Evolutionary conservation across 2,113 vertebrate genomes (phyloP).

Genomic region (Tupaia chinensis): DNA sequence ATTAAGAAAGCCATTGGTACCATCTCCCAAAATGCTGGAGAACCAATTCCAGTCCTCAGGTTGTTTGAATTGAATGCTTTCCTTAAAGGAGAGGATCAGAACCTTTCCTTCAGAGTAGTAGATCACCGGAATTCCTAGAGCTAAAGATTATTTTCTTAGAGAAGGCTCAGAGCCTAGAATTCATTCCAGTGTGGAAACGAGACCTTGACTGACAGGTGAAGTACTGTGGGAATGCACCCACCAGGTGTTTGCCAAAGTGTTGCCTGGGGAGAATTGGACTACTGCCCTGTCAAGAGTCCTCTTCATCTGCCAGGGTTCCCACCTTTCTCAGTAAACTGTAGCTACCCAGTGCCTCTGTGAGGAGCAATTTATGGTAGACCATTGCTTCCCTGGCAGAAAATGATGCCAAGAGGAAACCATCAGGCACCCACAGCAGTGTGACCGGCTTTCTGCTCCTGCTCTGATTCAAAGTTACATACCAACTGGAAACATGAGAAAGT

Average conservation of each 20-base stretch:
- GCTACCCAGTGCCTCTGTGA: neutral
- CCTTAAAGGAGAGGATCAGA: constrained; percentile 7
- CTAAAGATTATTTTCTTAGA: constrained; percentile 33
- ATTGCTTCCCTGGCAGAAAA: neutral
- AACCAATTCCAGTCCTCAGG: constrained; percentile 1
- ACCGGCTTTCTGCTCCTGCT: neutral
- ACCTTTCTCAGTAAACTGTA: neutral
- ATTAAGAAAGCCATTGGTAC: neutral
- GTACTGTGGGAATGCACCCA: neutral
- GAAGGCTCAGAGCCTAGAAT: constrained; percentile 4
- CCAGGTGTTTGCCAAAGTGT: constrained; percentile 24
- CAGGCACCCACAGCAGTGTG: neutral
- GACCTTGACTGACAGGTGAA: rapidly evolving
- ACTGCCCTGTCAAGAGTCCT: rapidly evolving
- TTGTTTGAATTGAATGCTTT: constrained; percentile 15
- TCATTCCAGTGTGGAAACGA: neutral
- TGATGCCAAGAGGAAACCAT: neutral
- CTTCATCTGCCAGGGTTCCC: neutral
- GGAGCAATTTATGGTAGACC: neutral
- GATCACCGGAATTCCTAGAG: constrained; percentile 14
- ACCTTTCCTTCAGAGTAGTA: neutral
- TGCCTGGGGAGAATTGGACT: neutral
- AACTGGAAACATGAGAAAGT: neutral
- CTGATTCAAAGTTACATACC: neutral
- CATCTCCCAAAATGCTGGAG: neutral